phyloP scores from a whole-genome alignment of 2,888 invertebrate genomes.

The Sceliomorpha sp. region DNA sequence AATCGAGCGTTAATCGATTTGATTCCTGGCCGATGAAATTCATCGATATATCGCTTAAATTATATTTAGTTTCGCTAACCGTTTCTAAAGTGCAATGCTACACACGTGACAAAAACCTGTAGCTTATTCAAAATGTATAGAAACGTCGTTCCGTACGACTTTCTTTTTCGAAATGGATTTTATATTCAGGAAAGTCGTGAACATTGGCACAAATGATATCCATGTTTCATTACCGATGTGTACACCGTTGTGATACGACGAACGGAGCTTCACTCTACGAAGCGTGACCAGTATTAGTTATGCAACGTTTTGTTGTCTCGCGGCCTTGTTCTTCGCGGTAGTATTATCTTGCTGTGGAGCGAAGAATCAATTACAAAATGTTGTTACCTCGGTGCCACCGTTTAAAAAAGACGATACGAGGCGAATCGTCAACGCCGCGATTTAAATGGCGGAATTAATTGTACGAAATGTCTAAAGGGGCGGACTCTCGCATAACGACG shows the following conservation, averaged over 20 bases:
- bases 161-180: slow-evolving; percentile 36
- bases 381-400: slow-evolving; percentile 34
- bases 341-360: slow-evolving; percentile 69
- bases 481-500: no score
- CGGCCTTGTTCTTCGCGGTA: slow-evolving; percentile 72
- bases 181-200: slow-evolving; percentile 37
- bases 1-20: no score
- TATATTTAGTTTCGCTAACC: no score
- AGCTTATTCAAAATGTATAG: no score
- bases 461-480: no score
- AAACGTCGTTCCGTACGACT: slow-evolving; percentile 4
- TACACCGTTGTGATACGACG: slow-evolving; percentile 45
- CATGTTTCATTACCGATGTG: slow-evolving; percentile 42
- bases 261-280: slow-evolving; percentile 62
- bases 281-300: slow-evolving; percentile 78
- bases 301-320: slow-evolving; percentile 75
- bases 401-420: slow-evolving; percentile 36
- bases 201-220: slow-evolving; percentile 29
- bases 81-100: no score
- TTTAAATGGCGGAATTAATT: no score
- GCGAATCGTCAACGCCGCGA: no score
- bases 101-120: no score
- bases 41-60: no score
- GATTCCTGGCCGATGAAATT: no score
- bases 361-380: slow-evolving; percentile 66